These are phyloP conservation scores for Taenaris catops DNA, from an alignment of 2,888 invertebrate species.

Conservation along the genomic window DNA sequence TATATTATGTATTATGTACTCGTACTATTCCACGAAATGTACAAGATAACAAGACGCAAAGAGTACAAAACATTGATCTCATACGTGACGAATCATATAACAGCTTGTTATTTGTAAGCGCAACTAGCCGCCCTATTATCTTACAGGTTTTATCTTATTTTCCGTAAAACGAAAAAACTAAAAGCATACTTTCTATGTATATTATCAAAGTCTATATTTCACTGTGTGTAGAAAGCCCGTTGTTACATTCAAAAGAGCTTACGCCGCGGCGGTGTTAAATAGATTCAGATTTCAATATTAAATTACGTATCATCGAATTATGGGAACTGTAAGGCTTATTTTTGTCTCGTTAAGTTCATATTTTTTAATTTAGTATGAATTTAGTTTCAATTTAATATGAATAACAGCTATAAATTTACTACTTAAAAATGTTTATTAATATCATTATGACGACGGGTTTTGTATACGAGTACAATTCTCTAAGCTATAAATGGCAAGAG, in stretches of 20 bases:
- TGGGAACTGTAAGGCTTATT: conserved; percentile 5
- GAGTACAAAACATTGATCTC: conserved; percentile 17
- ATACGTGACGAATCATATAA: conserved; percentile 25
- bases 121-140: conserved; percentile 21
- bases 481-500: too few relatives aligned
- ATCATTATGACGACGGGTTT: too few relatives aligned
- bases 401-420: not conserved
- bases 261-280: conserved; percentile 11
- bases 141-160: conserved; percentile 13
- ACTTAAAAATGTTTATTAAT: not conserved
- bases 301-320: conserved; percentile 11
- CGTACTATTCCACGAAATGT: not conserved
- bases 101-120: conserved; percentile 24
- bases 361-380: not conserved
- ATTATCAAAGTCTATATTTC: not conserved
- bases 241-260: conserved; percentile 8
- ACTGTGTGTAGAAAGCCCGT: not conserved
- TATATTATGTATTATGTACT: too few relatives aligned
- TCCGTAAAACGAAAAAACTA: not conserved
- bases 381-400: conserved; percentile 1
- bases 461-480: too few relatives aligned
- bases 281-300: conserved; percentile 20
- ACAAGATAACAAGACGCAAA: conserved; percentile 17
- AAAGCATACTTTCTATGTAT: not conserved
- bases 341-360: conserved; percentile 3